A percentile compares a stretch with the other conserved stretches of the same genome.
phyloP scores from a whole-genome alignment of 2,797 vertebrate species.

The Luscinia luscinia region DNA sequence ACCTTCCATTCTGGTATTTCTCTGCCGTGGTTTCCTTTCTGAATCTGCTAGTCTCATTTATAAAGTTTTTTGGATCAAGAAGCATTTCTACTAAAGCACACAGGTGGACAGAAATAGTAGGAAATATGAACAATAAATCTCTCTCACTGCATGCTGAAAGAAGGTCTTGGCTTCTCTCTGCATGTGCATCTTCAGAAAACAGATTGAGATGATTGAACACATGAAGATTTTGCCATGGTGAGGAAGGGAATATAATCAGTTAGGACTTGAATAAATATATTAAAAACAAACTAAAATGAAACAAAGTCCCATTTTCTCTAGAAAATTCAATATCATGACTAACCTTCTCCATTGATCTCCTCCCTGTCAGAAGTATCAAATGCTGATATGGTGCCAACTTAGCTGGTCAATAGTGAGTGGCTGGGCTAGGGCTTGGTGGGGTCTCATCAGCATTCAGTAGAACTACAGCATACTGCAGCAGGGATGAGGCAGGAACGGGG shows the following conservation, averaged over 20 bases:
- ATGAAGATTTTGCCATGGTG: neutral
- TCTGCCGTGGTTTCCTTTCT: neutral
- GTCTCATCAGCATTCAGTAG: slow-evolving; percentile 1
- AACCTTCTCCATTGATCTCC: neutral
- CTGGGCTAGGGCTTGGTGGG: neutral
- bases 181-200: slow-evolving; percentile 3
- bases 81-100: neutral
- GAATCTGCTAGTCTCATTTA: neutral
- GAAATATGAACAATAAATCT: slow-evolving; percentile 5
- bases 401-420: neutral
- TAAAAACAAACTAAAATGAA: neutral
- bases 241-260: neutral
- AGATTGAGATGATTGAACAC: neutral
- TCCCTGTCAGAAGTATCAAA: neutral
- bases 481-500: neutral
- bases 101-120: neutral
- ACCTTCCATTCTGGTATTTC: neutral
- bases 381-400: neutral
- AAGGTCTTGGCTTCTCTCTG: slow-evolving; percentile 7
- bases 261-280: slow-evolving; percentile 1
- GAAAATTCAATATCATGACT: neutral
- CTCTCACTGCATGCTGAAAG: neutral
- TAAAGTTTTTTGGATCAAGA: neutral
- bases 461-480: neutral
- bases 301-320: neutral